phyloP scores from a whole-genome alignment of 1,140 invertebrate species.

The Aphis craccivora region DNA sequence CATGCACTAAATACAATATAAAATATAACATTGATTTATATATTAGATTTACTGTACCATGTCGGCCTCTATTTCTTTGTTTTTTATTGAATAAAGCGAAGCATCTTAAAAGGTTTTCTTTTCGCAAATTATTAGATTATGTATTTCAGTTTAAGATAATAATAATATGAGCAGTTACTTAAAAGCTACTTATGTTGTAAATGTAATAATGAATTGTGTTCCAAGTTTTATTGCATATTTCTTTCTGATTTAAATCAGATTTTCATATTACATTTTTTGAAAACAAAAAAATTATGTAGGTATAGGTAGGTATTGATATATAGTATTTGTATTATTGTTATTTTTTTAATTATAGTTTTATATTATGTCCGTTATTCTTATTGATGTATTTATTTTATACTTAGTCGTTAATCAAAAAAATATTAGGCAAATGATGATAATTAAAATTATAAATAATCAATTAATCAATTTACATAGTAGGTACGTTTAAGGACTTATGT shows the following conservation, averaged over 20 bases:
- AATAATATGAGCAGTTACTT: neutral
- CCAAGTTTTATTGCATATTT: neutral
- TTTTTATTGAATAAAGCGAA: neutral
- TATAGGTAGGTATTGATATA: too few relatives aligned
- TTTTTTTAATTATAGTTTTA: too few relatives aligned
- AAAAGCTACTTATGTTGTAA: neutral
- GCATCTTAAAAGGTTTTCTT: neutral
- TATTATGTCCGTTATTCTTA: too few relatives aligned
- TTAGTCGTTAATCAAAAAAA: too few relatives aligned
- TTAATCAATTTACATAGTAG: too few relatives aligned
- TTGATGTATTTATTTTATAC: too few relatives aligned
- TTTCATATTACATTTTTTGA: neutral
- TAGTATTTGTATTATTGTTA: too few relatives aligned
- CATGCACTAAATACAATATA: neutral
- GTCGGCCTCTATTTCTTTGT: neutral
- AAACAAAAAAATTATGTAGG: neutral
- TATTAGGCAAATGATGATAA: too few relatives aligned
- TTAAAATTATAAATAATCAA: too few relatives aligned
- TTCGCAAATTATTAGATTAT: neutral
- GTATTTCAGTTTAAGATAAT: neutral
- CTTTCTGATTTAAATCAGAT: neutral
- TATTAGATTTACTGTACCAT: neutral
- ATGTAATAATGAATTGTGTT: neutral
- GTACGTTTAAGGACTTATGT: too few relatives aligned
- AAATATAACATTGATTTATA: neutral